phyloP scores from a whole-genome alignment of 2,888 invertebrate species.

The Tryphoninae sp. region DNA sequence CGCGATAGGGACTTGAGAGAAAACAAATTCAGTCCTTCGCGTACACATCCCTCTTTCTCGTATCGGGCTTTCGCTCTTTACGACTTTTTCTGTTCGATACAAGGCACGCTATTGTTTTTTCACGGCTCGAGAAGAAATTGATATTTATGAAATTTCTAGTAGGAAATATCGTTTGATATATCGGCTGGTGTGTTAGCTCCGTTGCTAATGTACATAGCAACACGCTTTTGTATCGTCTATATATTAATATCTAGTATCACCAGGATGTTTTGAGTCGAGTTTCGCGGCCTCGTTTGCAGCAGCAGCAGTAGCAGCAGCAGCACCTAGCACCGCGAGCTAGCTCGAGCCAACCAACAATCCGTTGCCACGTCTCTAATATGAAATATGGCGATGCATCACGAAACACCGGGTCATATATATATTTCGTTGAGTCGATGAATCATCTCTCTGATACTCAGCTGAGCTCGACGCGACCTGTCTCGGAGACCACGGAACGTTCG shows the following conservation, averaged over 20 bases:
- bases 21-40: background rate
- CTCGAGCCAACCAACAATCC: constrained; percentile 68
- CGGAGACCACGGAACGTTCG: constrained; percentile 63
- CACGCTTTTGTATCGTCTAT: background rate
- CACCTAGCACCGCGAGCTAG: constrained; percentile 44
- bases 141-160: background rate
- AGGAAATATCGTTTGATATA: background rate
- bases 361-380: constrained; percentile 65
- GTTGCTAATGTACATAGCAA: background rate
- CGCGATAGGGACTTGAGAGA: background rate
- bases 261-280: constrained; percentile 44
- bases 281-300: constrained; percentile 40
- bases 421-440: constrained; percentile 64
- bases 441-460: constrained; percentile 64
- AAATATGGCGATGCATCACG: constrained; percentile 70
- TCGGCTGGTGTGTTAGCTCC: background rate
- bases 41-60: background rate
- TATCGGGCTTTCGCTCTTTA: background rate
- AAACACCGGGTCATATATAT: constrained; percentile 63
- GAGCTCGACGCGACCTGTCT: constrained; percentile 57
- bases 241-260: background rate
- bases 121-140: background rate
- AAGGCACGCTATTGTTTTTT: background rate
- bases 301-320: constrained; percentile 46
- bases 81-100: background rate